Percentiles rank a stretch among this genome's conserved stretches.
Evolutionary conservation across 92 coral and sea anemone genomes (phyloP).

Genomic region (Pocillopora grandis): DNA sequence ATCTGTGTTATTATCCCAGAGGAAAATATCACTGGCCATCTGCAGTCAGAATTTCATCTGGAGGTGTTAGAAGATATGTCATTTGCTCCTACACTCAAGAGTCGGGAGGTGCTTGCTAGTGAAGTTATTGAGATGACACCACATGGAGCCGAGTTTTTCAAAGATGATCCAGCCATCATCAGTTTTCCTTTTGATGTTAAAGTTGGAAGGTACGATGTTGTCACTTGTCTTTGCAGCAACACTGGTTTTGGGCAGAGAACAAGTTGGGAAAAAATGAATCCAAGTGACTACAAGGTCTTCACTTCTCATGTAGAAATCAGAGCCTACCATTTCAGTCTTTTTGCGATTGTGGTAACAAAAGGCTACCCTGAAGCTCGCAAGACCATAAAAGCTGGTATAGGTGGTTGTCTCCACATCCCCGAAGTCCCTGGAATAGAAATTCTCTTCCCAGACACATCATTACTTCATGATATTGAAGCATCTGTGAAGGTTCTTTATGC

Average conservation of each 20-base stretch:
- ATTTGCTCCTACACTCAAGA: constrained; percentile 59
- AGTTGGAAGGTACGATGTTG: constrained; percentile 53
- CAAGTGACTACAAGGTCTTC: constrained; percentile 69
- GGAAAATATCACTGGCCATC: constrained; percentile 79
- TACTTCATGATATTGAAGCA: constrained; percentile 88
- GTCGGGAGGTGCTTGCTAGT: constrained; percentile 73
- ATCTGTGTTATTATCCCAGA: constrained; percentile 90
- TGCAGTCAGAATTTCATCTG: constrained; percentile 78
- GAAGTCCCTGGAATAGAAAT: constrained; percentile 94
- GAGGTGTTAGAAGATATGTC: constrained; percentile 78
- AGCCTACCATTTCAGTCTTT: constrained; percentile 89
- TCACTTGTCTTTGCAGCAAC: constrained; percentile 86
- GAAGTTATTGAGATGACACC: constrained; percentile 81
- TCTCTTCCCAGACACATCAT: constrained; percentile 85
- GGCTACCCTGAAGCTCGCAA: constrained; percentile 86
- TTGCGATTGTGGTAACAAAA: constrained; percentile 81
- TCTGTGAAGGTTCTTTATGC: constrained; percentile 90
- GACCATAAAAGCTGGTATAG: constrained; percentile 80
- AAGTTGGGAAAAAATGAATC: constrained; percentile 66
- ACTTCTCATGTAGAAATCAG: constrained; percentile 74
- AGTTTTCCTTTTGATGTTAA: constrained; percentile 75
- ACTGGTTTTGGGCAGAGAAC: constrained; percentile 80
- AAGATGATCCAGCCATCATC: constrained; percentile 84
- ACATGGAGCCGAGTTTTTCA: constrained; percentile 84
- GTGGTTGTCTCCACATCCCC: constrained; percentile 81